phyloP scores from a whole-genome alignment of 2,888 invertebrate species.

The Anorthoa munda region DNA sequence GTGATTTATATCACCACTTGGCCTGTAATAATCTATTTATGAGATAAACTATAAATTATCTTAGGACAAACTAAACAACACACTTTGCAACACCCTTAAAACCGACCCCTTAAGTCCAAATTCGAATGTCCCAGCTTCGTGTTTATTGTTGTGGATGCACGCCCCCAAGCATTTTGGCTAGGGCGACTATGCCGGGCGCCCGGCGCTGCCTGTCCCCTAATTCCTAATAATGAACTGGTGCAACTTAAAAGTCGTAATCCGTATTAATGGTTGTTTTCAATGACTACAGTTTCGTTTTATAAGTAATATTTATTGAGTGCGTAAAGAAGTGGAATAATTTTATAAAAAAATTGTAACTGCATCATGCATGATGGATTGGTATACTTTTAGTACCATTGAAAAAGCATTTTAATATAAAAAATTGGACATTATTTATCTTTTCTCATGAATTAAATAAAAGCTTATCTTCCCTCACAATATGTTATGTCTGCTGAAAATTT shows the following conservation, averaged over 20 bases:
- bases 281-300: slow-evolving; percentile 62
- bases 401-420: too few species aligned
- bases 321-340: slow-evolving; percentile 25
- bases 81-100: slow-evolving; percentile 5
- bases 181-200: slow-evolving; percentile 46
- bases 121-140: slow-evolving; percentile 20
- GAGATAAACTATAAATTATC: slow-evolving; percentile 88
- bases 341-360: slow-evolving; percentile 21
- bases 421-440: not conserved
- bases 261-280: slow-evolving; percentile 74
- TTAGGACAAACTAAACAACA: slow-evolving; percentile 51
- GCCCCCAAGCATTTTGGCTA: slow-evolving; percentile 58
- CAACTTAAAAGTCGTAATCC: slow-evolving; percentile 77
- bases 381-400: not conserved
- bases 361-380: not conserved
- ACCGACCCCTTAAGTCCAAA: slow-evolving; percentile 27
- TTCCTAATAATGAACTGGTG: slow-evolving; percentile 80
- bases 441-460: not conserved
- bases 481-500: not conserved
- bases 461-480: not conserved
- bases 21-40: slow-evolving; percentile 86
- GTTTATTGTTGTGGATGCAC: slow-evolving; percentile 43
- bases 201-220: slow-evolving; percentile 71
- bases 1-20: slow-evolving; percentile 84
- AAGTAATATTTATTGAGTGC: slow-evolving; percentile 55